phyloP scores from a whole-genome alignment of 2,797 vertebrate genomes.

The Rhinophrynus dorsalis region DNA sequence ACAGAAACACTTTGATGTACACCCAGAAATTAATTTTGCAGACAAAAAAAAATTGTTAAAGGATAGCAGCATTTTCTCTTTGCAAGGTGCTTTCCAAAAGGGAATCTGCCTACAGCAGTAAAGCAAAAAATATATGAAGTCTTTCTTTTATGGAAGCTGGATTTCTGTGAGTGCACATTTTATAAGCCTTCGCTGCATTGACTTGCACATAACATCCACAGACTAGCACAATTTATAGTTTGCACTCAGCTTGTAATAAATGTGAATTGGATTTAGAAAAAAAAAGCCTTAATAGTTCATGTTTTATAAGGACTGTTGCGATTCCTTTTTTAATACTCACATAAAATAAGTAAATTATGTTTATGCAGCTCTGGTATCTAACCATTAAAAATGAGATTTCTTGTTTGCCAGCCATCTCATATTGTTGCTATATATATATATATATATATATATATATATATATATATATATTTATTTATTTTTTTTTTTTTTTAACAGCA shows the following conservation, averaged over 20 bases:
- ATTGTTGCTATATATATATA: too few relatives aligned
- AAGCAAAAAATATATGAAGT: slow-evolving; percentile 34
- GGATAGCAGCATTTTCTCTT: slow-evolving; percentile 4
- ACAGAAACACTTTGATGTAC: slow-evolving; percentile 43
- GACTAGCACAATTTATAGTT: slow-evolving; percentile 60
- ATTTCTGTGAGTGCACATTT: slow-evolving; percentile 43
- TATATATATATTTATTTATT: too few relatives aligned
- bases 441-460: too few relatives aligned
- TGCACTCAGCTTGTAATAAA: slow-evolving; percentile 59
- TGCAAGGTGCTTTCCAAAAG: slow-evolving; percentile 24
- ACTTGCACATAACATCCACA: slow-evolving; percentile 44
- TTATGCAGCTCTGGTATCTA: slow-evolving; percentile 49
- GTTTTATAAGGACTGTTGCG: slow-evolving; percentile 63
- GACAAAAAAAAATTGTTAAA: slow-evolving; percentile 33
- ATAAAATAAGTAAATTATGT: slow-evolving; percentile 63
- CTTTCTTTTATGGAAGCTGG: slow-evolving; percentile 19
- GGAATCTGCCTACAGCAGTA: slow-evolving; percentile 19
- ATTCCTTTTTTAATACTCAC: slow-evolving; percentile 54
- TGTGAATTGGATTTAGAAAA: slow-evolving; percentile 53
- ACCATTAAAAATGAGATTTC: slow-evolving; percentile 56
- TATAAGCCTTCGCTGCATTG: slow-evolving; percentile 34
- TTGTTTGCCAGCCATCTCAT: slow-evolving; percentile 43
- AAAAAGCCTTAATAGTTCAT: slow-evolving; percentile 60
- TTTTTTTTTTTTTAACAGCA: too few relatives aligned
- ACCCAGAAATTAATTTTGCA: slow-evolving; percentile 43